Conservation (phyloP, 2,888 invertebrate species). For the Invenusta paracnida region DNA sequence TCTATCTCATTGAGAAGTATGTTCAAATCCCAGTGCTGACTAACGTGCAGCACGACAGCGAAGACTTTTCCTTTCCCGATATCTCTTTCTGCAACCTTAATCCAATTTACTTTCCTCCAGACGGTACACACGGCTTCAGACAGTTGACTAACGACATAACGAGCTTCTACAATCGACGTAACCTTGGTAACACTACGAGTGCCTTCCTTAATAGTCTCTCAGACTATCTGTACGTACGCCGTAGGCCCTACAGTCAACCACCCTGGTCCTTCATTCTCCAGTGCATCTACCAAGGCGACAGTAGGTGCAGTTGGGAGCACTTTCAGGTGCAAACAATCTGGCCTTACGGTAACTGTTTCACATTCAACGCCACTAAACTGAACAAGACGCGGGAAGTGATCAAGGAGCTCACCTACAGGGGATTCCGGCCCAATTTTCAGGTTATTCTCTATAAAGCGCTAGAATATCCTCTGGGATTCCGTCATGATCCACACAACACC, state of each 20-base stretch:
- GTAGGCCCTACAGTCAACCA: slow-evolving; percentile 12
- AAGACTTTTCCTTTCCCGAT: slow-evolving; percentile 39
- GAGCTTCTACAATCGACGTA: background rate
- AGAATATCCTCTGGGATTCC: background rate
- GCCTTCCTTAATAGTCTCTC: slow-evolving; percentile 10
- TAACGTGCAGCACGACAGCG: slow-evolving; percentile 35
- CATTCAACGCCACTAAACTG: slow-evolving; percentile 31
- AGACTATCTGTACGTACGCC: slow-evolving; percentile 33
- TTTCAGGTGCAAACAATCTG: slow-evolving; percentile 37
- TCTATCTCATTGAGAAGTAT: slow-evolving; percentile 39
- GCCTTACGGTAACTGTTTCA: slow-evolving; percentile 41
- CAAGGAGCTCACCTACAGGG: background rate
- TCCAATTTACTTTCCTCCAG: slow-evolving; percentile 40
- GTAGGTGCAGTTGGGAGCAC: background rate
- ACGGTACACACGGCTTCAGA: slow-evolving; percentile 10
- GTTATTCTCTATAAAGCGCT: slow-evolving; percentile 38
- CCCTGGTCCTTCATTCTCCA: slow-evolving; percentile 29
- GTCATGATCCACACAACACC: slow-evolving; percentile 1
- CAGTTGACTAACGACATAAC: background rate
- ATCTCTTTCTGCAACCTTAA: slow-evolving; percentile 42
- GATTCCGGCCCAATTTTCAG: slow-evolving; percentile 37
- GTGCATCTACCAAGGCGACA: slow-evolving; percentile 20
- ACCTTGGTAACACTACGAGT: background rate
- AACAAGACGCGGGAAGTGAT: background rate
- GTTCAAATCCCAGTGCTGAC: slow-evolving; percentile 37